A percentile compares a stretch with the other conserved stretches of the same genome.
Evolutionary conservation across 2,113 vertebrate genomes (phyloP).

Genomic region (Stigmatopora nigra): DNA sequence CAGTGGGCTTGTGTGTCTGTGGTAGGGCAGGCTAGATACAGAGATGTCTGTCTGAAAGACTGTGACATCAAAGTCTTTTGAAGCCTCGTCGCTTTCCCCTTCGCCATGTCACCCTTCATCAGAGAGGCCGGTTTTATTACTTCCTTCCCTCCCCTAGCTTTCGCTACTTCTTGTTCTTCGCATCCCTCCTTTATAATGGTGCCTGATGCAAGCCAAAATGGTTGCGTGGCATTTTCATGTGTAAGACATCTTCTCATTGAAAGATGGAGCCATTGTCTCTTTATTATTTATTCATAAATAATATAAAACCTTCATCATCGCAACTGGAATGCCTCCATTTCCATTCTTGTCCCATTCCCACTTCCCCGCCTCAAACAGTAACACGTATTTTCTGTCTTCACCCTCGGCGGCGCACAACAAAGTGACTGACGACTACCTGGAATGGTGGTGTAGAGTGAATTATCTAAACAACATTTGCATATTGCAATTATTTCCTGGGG

Average conservation of each 20-base stretch:
- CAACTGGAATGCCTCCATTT: conserved; percentile 6
- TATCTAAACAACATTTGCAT: conserved; percentile 98
- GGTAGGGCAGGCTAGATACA: conserved; percentile 28
- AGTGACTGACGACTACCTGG: conserved; percentile 82
- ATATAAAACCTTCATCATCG: conserved; percentile 17
- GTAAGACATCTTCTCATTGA: not conserved
- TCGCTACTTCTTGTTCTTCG: conserved; percentile 34
- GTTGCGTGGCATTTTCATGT: not conserved
- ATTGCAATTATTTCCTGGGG: conserved; percentile 98
- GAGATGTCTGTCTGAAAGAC: conserved; percentile 57
- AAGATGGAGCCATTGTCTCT: not conserved
- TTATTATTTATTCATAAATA: conserved; percentile 9
- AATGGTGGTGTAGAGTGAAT: conserved; percentile 79
- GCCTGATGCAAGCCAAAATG: not conserved
- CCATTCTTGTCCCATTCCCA: conserved; percentile 11
- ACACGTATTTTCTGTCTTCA: conserved; percentile 19
- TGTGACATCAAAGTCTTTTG: conserved; percentile 65
- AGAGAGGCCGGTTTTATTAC: conserved; percentile 42
- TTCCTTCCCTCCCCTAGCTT: conserved; percentile 18
- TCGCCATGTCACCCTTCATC: conserved; percentile 46
- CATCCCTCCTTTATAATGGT: conserved; percentile 11
- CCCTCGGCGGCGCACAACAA: conserved; percentile 64
- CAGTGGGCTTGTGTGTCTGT: conserved; percentile 4
- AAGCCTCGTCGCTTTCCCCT: conserved; percentile 50
- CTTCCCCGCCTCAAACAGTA: conserved; percentile 10